A percentile compares a stretch with the other conserved stretches of the same genome.
Evolutionary conservation across 2,113 vertebrate genomes (phyloP).

Genomic region (Larimichthys polyactis): DNA sequence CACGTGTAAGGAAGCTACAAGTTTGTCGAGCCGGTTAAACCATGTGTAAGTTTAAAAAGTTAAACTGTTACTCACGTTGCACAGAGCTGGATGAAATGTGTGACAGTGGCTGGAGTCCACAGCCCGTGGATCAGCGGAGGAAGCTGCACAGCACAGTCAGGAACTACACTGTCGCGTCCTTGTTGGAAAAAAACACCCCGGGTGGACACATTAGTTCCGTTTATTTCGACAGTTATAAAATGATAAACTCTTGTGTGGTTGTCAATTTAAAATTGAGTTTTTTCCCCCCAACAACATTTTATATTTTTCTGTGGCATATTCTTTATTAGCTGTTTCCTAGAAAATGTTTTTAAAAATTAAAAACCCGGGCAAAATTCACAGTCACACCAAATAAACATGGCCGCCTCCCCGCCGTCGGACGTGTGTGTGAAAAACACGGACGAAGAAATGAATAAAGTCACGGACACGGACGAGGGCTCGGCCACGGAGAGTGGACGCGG

Average conservation of each 20-base stretch:
- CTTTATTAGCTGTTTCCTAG: neutral
- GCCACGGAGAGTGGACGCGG: neutral
- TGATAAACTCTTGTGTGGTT: fast-evolving
- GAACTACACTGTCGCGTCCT: constrained; percentile 24
- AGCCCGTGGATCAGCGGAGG: neutral
- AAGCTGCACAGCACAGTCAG: constrained; percentile 18
- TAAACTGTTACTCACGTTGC: constrained; percentile 23
- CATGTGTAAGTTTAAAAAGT: fast-evolving
- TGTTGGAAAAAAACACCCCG: constrained; percentile 27
- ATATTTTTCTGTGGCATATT: fast-evolving
- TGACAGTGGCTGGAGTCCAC: neutral
- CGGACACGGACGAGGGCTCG: constrained; percentile 40
- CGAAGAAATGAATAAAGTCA: constrained; percentile 27
- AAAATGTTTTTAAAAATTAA: too few species aligned
- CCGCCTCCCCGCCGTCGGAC: constrained; percentile 47
- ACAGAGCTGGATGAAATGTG: neutral
- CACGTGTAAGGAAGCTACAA: neutral
- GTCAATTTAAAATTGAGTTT: neutral
- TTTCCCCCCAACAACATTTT: neutral
- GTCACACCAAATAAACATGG: constrained; percentile 79
- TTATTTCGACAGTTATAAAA: fast-evolving
- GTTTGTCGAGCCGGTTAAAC: neutral
- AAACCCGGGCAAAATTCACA: constrained; percentile 40
- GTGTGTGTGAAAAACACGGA: constrained; percentile 19
- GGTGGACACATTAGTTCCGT: constrained; percentile 49